Conservation (phyloP, 2,797 vertebrate genomes). For the Acanthopagrus latus region DNA sequence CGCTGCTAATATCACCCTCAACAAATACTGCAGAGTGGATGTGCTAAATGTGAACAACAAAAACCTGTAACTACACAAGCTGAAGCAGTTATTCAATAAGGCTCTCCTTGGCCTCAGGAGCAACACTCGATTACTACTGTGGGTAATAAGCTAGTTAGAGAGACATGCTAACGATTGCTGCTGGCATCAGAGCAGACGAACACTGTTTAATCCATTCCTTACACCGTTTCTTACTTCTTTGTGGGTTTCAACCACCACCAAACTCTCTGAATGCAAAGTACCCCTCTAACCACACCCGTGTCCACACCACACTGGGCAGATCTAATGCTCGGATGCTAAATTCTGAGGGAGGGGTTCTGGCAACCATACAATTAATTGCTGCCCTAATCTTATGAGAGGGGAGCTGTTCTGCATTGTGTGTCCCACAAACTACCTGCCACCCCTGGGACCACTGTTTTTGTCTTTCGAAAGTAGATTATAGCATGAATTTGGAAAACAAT, state of each 20-base stretch:
- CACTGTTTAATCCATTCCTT: not conserved
- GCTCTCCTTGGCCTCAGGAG: not conserved
- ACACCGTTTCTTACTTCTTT: not conserved
- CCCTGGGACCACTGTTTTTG: conserved; percentile 48
- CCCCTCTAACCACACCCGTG: not conserved
- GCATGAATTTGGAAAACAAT: conserved; percentile 53
- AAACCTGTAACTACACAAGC: conserved; percentile 7
- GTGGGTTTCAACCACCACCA: not conserved
- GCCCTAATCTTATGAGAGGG: conserved; percentile 36
- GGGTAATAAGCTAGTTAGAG: not conserved
- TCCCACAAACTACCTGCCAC: conserved; percentile 60
- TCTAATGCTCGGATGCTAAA: not conserved
- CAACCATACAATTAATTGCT: conserved; percentile 45
- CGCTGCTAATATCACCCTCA: not conserved
- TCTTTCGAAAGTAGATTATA: conserved; percentile 54
- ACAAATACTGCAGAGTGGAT: not conserved
- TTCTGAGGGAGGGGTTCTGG: conserved; percentile 22
- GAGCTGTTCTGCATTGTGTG: conserved; percentile 32
- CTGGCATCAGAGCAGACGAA: not conserved
- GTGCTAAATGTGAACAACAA: not conserved
- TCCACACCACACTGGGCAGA: not conserved
- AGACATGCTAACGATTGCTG: not conserved
- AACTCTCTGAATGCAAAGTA: not conserved
- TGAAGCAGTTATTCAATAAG: not conserved
- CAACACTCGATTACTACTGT: not conserved